Conservation (phyloP, 2,113 vertebrate genomes). For the Myrmophylax atrothorax region DNA sequence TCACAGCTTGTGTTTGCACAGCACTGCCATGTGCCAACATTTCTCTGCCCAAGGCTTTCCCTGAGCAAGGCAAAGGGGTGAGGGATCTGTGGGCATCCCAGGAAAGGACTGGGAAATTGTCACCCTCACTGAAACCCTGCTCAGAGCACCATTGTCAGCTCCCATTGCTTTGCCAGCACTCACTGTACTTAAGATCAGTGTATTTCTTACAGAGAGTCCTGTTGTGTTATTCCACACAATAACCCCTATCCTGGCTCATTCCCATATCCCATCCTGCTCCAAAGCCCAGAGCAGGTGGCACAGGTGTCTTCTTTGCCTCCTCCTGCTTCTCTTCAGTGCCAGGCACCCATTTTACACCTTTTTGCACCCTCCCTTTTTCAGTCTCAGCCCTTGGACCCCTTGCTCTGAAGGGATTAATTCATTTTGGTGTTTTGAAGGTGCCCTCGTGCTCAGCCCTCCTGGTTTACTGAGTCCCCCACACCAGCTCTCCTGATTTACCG, state of each 20-base stretch:
- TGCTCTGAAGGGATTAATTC: background rate
- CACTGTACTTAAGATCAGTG: background rate
- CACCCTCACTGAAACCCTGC: background rate
- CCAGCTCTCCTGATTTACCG: background rate
- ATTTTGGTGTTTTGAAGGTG: background rate
- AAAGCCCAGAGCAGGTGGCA: background rate
- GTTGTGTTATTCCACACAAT: background rate
- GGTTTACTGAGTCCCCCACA: rapidly evolving
- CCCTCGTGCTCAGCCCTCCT: background rate
- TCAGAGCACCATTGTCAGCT: background rate
- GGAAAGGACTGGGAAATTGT: background rate
- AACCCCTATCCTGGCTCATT: background rate
- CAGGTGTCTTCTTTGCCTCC: background rate
- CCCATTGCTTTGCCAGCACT: background rate
- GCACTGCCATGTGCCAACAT: background rate
- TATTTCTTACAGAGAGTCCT: background rate
- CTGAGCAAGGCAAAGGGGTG: background rate
- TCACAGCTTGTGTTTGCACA: background rate
- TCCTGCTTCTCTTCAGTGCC: background rate
- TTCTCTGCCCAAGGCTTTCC: background rate
- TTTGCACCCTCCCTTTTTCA: background rate
- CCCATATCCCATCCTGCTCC: background rate
- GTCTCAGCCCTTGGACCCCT: background rate
- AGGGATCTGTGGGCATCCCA: background rate
- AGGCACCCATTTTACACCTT: background rate